Percentiles rank a stretch among this genome's conserved stretches.
These are phyloP conservation scores for Allolobophora icterica DNA, from an alignment of 2,888 invertebrate genomes.

Conservation along the genomic window DNA sequence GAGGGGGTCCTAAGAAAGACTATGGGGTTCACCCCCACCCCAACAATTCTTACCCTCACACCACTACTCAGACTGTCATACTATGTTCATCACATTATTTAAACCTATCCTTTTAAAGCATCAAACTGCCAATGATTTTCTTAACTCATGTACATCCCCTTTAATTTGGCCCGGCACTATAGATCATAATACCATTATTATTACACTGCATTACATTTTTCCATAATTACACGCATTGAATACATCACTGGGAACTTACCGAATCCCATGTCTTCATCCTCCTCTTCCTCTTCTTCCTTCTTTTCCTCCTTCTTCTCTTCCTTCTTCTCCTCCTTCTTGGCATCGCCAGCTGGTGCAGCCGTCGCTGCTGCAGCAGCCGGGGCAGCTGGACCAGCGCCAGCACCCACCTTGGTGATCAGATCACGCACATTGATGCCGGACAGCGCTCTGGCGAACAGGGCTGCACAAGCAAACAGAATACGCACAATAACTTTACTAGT, in stretches of 20 bases:
- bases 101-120: no score
- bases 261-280: conserved; percentile 66
- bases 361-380: conserved; percentile 58
- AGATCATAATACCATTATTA: no score
- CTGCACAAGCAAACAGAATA: conserved; percentile 50
- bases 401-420: conserved; percentile 89
- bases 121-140: no score
- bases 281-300: conserved; percentile 60
- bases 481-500: background rate
- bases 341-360: conserved; percentile 60
- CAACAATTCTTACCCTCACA: no score
- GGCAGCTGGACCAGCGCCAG: conserved; percentile 81
- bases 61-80: no score
- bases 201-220: no score
- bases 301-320: conserved; percentile 56
- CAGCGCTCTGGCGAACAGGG: conserved; percentile 91
- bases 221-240: no score
- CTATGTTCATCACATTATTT: no score
- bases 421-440: conserved; percentile 93
- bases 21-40: no score
- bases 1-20: no score
- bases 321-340: conserved; percentile 50
- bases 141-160: no score
- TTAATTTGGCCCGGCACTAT: no score
- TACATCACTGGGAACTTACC: conserved; percentile 56